Conservation (phyloP, 2,888 invertebrate species). For the Euphydryas editha region DNA sequence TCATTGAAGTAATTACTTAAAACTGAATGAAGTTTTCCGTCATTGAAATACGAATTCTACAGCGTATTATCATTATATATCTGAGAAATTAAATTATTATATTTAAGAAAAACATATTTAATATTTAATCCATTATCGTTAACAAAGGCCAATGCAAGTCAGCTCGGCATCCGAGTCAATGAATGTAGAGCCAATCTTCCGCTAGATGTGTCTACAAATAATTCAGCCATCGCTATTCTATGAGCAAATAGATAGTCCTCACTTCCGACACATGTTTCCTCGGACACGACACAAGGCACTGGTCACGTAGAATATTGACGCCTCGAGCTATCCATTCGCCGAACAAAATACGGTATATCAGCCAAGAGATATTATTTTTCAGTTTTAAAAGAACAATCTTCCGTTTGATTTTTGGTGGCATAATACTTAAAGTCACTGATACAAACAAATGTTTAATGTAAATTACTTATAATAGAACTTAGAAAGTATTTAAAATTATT, state of each 20-base stretch:
- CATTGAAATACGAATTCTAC: not conserved
- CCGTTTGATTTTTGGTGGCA: conserved; percentile 2
- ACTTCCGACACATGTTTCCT: conserved; percentile 83
- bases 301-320: conserved; percentile 84
- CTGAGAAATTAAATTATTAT: not conserved
- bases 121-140: conserved; percentile 8
- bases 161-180: conserved; percentile 29
- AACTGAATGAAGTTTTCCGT: not conserved
- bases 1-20: not conserved
- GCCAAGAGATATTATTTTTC: conserved; percentile 62
- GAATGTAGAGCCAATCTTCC: conserved; percentile 43
- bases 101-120: not conserved
- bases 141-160: conserved; percentile 31
- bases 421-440: not conserved
- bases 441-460: too few relatives aligned
- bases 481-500: not conserved
- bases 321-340: conserved; percentile 72
- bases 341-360: conserved; percentile 66
- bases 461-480: not conserved
- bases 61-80: not conserved
- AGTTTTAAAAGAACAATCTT: conserved; percentile 40
- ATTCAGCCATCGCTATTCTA: conserved; percentile 76
- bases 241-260: conserved; percentile 80
- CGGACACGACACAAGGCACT: conserved; percentile 71
- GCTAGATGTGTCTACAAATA: conserved; percentile 62